A percentile compares a stretch with the other conserved stretches of the same genome.
phyloP scores from a whole-genome alignment of 2,113 vertebrate species.

The Elachura formosa region DNA sequence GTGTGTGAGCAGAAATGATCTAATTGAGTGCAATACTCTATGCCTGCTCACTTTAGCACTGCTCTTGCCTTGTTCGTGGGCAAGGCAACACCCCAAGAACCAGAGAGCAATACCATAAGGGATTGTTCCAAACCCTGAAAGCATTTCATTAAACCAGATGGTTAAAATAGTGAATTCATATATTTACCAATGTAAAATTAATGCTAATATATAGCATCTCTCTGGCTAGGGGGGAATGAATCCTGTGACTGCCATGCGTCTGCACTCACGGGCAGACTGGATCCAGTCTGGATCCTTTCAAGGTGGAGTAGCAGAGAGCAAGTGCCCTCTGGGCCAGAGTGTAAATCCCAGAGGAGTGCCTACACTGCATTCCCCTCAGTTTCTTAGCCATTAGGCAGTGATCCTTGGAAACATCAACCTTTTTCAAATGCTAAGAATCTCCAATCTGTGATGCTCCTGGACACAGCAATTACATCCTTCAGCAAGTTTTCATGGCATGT shows the following conservation, averaged over 20 bases:
- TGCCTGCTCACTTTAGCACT: fast-evolving
- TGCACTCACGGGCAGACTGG: not conserved
- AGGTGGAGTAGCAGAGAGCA: not conserved
- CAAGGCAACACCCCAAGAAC: not conserved
- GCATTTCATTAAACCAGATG: not conserved
- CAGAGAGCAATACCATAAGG: not conserved
- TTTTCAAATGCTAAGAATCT: not conserved
- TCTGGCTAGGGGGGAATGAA: not conserved
- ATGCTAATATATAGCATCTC: not conserved
- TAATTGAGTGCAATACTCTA: not conserved
- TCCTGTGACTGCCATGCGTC: not conserved
- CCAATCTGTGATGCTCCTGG: not conserved
- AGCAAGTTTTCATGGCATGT: not conserved
- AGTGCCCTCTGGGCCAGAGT: not conserved
- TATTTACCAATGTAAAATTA: not conserved
- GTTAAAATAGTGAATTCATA: not conserved
- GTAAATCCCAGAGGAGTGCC: not conserved
- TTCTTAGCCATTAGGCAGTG: not conserved
- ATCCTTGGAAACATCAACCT: not conserved
- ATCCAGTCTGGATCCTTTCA: not conserved
- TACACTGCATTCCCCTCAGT: fast-evolving
- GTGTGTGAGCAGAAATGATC: not conserved
- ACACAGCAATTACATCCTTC: not conserved
- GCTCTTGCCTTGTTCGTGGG: not conserved
- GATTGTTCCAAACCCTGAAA: not conserved